Percentiles rank a stretch among this genome's conserved stretches.
Conservation (phyloP, 2,888 invertebrate species). For the Perdita meconis region DNA sequence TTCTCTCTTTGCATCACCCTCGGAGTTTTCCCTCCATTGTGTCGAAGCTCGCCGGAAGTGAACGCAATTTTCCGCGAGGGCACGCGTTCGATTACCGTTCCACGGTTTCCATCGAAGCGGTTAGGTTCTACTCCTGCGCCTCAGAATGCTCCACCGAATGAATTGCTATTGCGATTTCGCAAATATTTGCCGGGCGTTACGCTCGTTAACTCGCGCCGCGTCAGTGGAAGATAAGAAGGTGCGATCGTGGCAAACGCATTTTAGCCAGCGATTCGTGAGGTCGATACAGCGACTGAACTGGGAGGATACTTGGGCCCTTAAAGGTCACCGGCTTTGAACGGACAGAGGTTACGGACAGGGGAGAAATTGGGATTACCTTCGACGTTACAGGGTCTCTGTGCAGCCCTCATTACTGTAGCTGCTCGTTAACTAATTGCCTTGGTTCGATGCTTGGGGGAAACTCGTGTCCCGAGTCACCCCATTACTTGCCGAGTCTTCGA, state of each 20-base stretch:
- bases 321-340: constrained; percentile 29
- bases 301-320: constrained; percentile 17
- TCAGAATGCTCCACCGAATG: too few species aligned
- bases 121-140: too few species aligned
- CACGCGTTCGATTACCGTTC: neutral
- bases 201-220: neutral
- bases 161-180: neutral
- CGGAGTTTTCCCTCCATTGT: neutral
- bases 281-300: constrained; percentile 11
- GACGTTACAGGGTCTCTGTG: constrained; percentile 54
- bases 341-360: too few species aligned
- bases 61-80: neutral
- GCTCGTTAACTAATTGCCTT: constrained; percentile 48
- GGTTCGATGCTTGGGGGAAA: constrained; percentile 30
- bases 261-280: constrained; percentile 1
- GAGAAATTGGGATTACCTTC: constrained; percentile 52
- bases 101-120: neutral
- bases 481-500: neutral
- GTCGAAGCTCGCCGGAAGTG: neutral
- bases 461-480: neutral
- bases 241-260: neutral
- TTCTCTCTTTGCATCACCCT: too few species aligned
- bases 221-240: constrained; percentile 2
- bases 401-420: constrained; percentile 25
- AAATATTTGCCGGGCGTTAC: constrained; percentile 3